Evolutionary conservation across 2,888 invertebrate species (phyloP), one percentile per base, ranked within the genome.

Genomic region (Priocnemis perturbator): DNA sequence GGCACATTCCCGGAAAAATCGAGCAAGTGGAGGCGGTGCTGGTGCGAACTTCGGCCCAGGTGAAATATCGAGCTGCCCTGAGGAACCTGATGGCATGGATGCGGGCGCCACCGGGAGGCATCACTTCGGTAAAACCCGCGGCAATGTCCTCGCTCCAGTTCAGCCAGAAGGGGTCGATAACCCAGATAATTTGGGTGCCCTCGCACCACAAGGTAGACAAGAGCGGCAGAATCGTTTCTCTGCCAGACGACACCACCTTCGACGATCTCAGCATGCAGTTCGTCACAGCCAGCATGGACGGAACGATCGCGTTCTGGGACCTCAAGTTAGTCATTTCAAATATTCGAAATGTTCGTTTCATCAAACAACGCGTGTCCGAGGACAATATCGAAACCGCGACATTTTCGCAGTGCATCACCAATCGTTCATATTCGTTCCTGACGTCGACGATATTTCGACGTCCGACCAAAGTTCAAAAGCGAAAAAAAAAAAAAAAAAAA

Each of bases 251-350:
- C 76, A 60, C 81, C 5, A 37, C 60, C 17, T 85, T 81, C 79
- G 86, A 89, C 0, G 83, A 85, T 14, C 81, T 86, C 23, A 90
- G 93, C 14, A 88, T 92, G 66, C 94, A 93, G 81, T 94, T 95
- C 83, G 86, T 93, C 2, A 93, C 94, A 0, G 91, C 92, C 26
- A 91, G 93, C 26, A 90, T 92, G 73, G 95, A 95, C 85, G 95
- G 95, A 0, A 91, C 89, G 0, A 90, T 95, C 57, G 90, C 93
- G 50, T 92, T 94, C 83, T 95, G 95, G 95, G 93, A 94, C 89
- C 88, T 95, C 60, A 92, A 93, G 72, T 90, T 90, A n/a, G 89
- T 90, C 71, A 15, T 15, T 17, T 37, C 50, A 9, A 9, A 26
- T 26, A 26, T 26, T 37, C 26, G 3, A 26, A 3, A 26, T 3